A percentile compares a stretch with the other conserved stretches of the same genome.
Conservation (phyloP, 2,888 invertebrate species). For the Odontocolon sp. region DNA sequence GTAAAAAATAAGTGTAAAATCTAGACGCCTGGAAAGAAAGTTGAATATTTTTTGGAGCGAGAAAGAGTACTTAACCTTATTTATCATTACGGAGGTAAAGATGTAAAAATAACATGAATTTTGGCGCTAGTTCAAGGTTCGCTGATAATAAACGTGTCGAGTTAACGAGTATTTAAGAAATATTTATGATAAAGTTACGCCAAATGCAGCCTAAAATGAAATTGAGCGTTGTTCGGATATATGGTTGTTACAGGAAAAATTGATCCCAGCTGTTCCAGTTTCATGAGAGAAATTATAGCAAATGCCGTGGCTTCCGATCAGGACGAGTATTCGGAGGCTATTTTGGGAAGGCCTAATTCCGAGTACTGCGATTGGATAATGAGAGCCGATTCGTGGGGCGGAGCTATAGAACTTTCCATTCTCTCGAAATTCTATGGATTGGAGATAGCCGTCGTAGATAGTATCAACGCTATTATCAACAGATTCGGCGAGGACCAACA, state of each 20-base stretch:
- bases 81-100: too few species aligned
- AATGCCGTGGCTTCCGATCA: constrained; percentile 89
- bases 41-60: too few species aligned
- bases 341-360: constrained; percentile 91
- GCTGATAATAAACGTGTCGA: too few species aligned
- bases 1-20: too few species aligned
- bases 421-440: constrained; percentile 92
- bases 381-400: constrained; percentile 95
- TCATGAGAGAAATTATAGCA: constrained; percentile 94
- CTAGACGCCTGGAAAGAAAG: too few species aligned
- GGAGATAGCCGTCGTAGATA: constrained; percentile 97
- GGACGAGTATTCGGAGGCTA: constrained; percentile 91
- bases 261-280: constrained; percentile 87
- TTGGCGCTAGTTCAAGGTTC: too few species aligned
- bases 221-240: not conserved
- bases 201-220: too few species aligned
- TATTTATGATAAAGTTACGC: too few species aligned
- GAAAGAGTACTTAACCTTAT: too few species aligned
- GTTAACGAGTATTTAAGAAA: too few species aligned
- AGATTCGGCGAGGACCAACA: constrained; percentile 96
- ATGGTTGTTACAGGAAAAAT: constrained; percentile 84
- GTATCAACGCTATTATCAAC: constrained; percentile 93
- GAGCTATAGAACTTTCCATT: constrained; percentile 96
- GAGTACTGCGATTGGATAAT: constrained; percentile 96
- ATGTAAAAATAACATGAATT: too few species aligned